A percentile compares a stretch with the other conserved stretches of the same genome.
Conservation (phyloP, 2,113 vertebrate species). For the Theristicus caerulescens region DNA sequence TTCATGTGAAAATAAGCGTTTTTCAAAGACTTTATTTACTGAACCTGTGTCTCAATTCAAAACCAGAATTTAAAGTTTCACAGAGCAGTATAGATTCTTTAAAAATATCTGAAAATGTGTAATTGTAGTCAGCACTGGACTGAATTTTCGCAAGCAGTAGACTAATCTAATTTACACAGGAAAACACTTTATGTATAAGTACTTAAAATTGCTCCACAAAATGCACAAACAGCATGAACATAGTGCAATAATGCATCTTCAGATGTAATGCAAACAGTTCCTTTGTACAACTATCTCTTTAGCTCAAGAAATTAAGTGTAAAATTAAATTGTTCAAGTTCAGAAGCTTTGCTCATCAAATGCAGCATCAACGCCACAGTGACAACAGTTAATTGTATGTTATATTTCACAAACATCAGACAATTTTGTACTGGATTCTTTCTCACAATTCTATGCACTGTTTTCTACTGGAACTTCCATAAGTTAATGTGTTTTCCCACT, state of each 20-base stretch:
- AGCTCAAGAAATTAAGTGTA: slow-evolving; percentile 7
- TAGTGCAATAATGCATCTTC: not conserved
- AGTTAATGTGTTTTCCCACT: not conserved
- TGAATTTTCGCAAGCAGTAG: not conserved
- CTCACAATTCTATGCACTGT: not conserved
- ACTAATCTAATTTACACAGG: not conserved
- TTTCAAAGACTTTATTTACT: not conserved
- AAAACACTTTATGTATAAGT: not conserved
- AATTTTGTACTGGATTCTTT: not conserved
- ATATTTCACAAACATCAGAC: not conserved
- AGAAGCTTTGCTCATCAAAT: not conserved
- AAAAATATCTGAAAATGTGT: not conserved
- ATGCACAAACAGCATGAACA: not conserved
- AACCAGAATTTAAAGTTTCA: not conserved
- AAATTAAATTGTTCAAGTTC: slow-evolving; percentile 2
- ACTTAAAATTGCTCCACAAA: not conserved
- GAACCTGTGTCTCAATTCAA: not conserved
- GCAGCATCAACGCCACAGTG: not conserved
- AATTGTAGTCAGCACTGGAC: not conserved
- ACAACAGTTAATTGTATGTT: not conserved
- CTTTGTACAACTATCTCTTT: not conserved
- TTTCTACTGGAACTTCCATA: not conserved
- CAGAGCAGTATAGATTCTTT: not conserved
- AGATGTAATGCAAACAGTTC: not conserved
- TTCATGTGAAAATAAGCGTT: not conserved